Evolutionary conservation across 2,888 invertebrate species (phyloP).

Genomic region (Archaeoteleia sp.): DNA sequence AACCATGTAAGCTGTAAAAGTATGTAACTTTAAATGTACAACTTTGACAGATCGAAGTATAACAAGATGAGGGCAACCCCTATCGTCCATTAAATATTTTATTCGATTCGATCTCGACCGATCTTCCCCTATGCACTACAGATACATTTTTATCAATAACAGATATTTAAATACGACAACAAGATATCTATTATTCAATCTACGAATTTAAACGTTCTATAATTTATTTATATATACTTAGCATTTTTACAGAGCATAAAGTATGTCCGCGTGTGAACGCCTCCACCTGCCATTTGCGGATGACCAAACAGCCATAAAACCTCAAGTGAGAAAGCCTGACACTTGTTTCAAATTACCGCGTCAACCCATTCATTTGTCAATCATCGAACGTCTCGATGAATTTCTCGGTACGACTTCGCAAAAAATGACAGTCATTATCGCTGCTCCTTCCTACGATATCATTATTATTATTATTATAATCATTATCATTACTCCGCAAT

Average conservation of each 20-base stretch:
- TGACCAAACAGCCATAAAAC: slow-evolving; percentile 64
- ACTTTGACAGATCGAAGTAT: too few relatives aligned
- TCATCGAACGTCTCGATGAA: slow-evolving; percentile 45
- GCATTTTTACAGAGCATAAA: slow-evolving; percentile 27
- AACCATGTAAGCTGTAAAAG: too few relatives aligned
- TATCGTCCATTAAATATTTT: too few relatives aligned
- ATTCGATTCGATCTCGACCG: too few relatives aligned
- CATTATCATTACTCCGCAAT: too few relatives aligned
- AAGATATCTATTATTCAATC: too few relatives aligned
- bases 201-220: slow-evolving; percentile 27
- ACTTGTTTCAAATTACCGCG: slow-evolving; percentile 44
- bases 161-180: too few relatives aligned
- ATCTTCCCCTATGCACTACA: too few relatives aligned
- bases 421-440: slow-evolving; percentile 34
- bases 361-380: slow-evolving; percentile 44
- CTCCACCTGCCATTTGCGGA: slow-evolving; percentile 63
- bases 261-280: slow-evolving; percentile 56
- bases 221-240: slow-evolving; percentile 37
- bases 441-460: slow-evolving; percentile 32
- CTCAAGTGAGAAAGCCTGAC: slow-evolving; percentile 60
- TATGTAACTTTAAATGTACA: too few relatives aligned
- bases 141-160: too few relatives aligned
- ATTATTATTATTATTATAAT: neutral
- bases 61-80: too few relatives aligned
- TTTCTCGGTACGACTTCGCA: slow-evolving; percentile 27